Evolutionary conservation across 1,140 invertebrate genomes (phyloP), one percentile per base, ranked within the genome.

Genomic region (Dreissena polymorpha): DNA sequence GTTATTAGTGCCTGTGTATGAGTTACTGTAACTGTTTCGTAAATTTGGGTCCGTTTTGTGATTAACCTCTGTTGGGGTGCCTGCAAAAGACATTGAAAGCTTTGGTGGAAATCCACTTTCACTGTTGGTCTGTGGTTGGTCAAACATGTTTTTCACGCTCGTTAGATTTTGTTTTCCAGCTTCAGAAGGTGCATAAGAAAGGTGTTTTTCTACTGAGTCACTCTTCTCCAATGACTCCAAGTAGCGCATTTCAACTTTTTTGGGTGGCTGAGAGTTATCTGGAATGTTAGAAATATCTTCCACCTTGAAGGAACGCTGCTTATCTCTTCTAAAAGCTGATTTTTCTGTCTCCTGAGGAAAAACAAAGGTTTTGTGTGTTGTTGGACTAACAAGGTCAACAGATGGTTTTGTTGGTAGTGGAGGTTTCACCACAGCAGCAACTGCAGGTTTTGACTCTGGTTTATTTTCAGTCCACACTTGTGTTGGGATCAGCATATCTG

Each of bases 111-210:
- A 60, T 18, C 57, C 21, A n/a, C 21, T 18, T 6, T 60, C 21
- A n/a, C 21, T 60, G 57, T 60, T 18, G 16, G 3, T 39, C 18
- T 27, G 14, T 16, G 73, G 73, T 68, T 78, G 68, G 27, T 78
- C 76, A 69, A 57, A 78, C 23, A 69, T 53, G 0, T 65, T 21
- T 69, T 70, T 78, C 67, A 49, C 69, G 10, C 10, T 18, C 57
- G 57, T 53, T 3, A 78, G 29, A n/a, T 70, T 51, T 69, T 78
- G 65, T 39, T 69, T 23, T 29, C 76, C 13, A n/a, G 13, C 25
- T 25, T 78, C 76, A 68, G 65, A 51, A 18, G 76, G 65, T 27
- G 68, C 13, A 57, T 55, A 78, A n/a, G 76, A 69, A 23, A 78
- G 51, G 27, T 69, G 65, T 65, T 67, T 78, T n/a, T 78, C 76